Evolutionary conservation across 2,797 vertebrate genomes (phyloP).

Genomic region (Leucoraja ocellata): DNA sequence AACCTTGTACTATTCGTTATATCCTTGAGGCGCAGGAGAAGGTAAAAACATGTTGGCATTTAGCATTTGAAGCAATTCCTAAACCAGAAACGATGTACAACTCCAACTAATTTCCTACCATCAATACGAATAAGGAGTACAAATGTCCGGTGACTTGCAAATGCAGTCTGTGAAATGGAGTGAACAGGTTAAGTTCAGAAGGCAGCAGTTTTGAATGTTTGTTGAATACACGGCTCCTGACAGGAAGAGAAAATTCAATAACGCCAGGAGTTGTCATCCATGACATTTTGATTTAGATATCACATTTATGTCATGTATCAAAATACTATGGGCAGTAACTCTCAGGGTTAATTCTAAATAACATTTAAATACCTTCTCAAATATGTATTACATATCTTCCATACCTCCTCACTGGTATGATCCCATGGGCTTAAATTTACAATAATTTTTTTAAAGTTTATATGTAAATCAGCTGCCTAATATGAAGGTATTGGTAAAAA

Average conservation of each 20-base stretch:
- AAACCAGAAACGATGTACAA: background rate
- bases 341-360: constrained; percentile 29
- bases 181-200: too few relatives aligned
- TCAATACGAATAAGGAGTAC: background rate
- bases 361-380: background rate
- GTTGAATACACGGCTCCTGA: background rate
- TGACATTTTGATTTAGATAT: background rate
- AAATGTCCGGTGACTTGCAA: background rate
- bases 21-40: background rate
- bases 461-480: background rate
- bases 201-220: background rate
- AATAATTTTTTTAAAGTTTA: background rate
- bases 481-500: background rate
- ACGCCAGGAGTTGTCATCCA: background rate
- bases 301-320: background rate
- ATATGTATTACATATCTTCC: background rate
- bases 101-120: background rate
- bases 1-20: background rate
- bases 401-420: background rate
- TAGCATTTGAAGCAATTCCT: background rate
- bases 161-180: background rate
- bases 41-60: background rate
- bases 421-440: background rate
- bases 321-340: background rate
- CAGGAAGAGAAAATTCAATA: background rate